phyloP scores from a whole-genome alignment of 1,140 invertebrate species.

The Dysdera silvatica region DNA sequence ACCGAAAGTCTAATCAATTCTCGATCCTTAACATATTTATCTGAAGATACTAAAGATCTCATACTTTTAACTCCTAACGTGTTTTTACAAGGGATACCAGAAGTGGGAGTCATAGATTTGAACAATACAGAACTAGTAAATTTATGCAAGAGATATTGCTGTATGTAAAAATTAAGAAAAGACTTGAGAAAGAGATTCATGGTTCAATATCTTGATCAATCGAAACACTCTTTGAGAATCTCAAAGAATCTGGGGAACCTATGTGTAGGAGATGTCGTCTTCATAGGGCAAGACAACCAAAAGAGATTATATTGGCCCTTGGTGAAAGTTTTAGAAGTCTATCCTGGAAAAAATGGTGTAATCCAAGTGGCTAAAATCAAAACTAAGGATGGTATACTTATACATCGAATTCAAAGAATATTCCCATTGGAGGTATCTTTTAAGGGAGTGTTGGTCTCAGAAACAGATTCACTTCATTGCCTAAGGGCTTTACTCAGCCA shows the following conservation, averaged over 20 bases:
- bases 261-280: not conserved
- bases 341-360: not conserved
- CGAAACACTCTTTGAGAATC: no score
- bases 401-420: slow-evolving; percentile 31
- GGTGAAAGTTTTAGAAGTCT: not conserved
- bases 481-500: no score
- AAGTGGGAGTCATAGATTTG: not conserved
- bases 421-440: slow-evolving; percentile 28
- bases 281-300: not conserved
- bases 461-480: no score
- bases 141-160: not conserved
- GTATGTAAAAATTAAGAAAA: not conserved
- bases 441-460: no score
- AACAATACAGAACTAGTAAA: not conserved
- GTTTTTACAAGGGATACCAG: not conserved
- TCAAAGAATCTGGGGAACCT: not conserved
- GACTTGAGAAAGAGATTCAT: not conserved
- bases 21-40: slow-evolving; percentile 23
- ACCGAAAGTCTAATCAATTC: slow-evolving; percentile 24
- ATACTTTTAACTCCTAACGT: not conserved
- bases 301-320: not conserved
- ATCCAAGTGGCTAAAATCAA: slow-evolving; percentile 32
- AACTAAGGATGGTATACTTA: slow-evolving; percentile 30
- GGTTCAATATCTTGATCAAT: not conserved
- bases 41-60: slow-evolving; percentile 20